Conservation (phyloP, 2,113 vertebrate species). For the Tor tambroides region DNA sequence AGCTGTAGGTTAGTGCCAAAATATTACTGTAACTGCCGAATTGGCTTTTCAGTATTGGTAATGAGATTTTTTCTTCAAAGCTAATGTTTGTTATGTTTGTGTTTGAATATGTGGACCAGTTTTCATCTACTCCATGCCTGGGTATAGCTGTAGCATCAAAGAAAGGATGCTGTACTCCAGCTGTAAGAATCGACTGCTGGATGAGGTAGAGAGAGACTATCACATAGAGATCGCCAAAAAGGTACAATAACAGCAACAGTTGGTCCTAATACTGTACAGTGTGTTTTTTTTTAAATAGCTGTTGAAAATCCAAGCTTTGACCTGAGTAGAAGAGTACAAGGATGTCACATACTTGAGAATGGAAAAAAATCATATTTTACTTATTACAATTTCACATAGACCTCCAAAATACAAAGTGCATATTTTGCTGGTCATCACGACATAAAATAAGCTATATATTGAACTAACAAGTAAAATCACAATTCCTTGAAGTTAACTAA, state of each 20-base stretch:
- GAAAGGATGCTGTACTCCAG: slow-evolving; percentile 99
- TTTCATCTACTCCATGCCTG: slow-evolving; percentile 99
- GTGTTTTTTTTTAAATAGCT: neutral
- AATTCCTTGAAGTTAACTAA: neutral
- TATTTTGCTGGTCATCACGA: neutral
- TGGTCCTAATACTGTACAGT: neutral
- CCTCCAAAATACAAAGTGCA: neutral
- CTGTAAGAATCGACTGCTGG: slow-evolving; percentile 95
- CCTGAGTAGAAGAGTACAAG: neutral
- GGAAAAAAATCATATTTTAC: too few species aligned
- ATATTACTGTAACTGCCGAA: neutral
- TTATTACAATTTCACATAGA: too few species aligned
- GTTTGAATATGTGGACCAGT: slow-evolving; percentile 75
- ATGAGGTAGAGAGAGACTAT: slow-evolving; percentile 92
- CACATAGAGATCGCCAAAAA: slow-evolving; percentile 93
- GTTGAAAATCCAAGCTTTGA: neutral
- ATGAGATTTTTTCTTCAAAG: neutral
- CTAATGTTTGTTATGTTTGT: neutral
- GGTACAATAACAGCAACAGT: slow-evolving; percentile 69
- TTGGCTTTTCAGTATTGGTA: neutral
- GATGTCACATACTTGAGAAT: too few species aligned
- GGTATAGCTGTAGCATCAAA: slow-evolving; percentile 97
- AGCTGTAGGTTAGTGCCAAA: slow-evolving; percentile 85
- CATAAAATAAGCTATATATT: neutral
- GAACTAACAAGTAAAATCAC: neutral